Conservation (phyloP, 2,113 vertebrate genomes). For the Seriola rivoliana region DNA sequence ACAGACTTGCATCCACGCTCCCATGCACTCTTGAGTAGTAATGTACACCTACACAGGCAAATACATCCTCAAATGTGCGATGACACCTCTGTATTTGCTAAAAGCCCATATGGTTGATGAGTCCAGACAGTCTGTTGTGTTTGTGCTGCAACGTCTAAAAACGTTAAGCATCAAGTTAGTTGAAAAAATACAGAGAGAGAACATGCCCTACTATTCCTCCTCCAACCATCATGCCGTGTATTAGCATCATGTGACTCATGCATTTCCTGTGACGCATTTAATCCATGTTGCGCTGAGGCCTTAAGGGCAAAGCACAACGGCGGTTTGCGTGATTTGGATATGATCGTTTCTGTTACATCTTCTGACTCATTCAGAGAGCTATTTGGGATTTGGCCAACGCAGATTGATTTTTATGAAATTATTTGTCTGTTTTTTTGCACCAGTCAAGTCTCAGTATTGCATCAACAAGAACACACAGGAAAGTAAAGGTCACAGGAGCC, state of each 20-base stretch:
- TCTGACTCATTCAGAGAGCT: not conserved
- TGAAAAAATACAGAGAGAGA: not conserved
- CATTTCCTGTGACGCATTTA: slow-evolving; percentile 13
- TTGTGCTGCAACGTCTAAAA: slow-evolving; percentile 21
- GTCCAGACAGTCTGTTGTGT: slow-evolving; percentile 35
- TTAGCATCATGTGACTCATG: slow-evolving; percentile 27
- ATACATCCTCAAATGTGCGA: slow-evolving; percentile 50
- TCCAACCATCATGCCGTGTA: slow-evolving; percentile 1
- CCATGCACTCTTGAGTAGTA: not conserved
- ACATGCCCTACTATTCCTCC: slow-evolving; percentile 8
- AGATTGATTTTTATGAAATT: too few relatives aligned
- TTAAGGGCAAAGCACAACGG: slow-evolving; percentile 27
- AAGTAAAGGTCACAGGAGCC: slow-evolving; percentile 20
- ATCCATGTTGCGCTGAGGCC: slow-evolving; percentile 3
- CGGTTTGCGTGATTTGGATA: slow-evolving; percentile 1
- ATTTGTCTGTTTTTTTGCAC: not conserved
- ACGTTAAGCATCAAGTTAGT: slow-evolving; percentile 23
- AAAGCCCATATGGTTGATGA: slow-evolving; percentile 45
- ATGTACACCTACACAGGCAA: slow-evolving; percentile 11
- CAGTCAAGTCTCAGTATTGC: not conserved
- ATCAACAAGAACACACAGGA: not conserved
- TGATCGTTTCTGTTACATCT: not conserved
- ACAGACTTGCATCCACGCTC: not conserved
- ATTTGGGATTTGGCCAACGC: not conserved
- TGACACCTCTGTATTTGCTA: slow-evolving; percentile 37